Evolutionary conservation across 2,113 vertebrate genomes (phyloP), one percentile per base, ranked within the genome.

Genomic region (Campylomormyrus numenius): DNA sequence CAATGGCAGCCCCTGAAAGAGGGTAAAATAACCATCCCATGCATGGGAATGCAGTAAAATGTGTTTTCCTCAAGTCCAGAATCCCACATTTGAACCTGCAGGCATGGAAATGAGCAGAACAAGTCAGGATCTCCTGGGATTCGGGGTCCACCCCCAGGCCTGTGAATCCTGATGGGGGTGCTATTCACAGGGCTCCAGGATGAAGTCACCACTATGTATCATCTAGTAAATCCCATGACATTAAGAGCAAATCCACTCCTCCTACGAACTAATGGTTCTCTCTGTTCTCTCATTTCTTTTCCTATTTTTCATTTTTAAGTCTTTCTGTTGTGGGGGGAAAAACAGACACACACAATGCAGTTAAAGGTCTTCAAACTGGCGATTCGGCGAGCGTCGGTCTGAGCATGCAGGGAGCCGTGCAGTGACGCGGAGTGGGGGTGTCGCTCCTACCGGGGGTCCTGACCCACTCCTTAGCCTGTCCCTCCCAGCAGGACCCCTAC

Each of bases 41-140:
- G 24, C 96, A 94, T 96, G 96, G 95, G 95, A 96, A 96, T 94
- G 92, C 94, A 93, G 92, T 93, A 92, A 95, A 94, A 94, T 95
- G 91, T 92, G 90, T 91, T 96, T 95, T 96, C 94, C 92, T 95
- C 94, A 93, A 94, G 93, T 92, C 93, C 93, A 92, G 94, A 95
- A 95, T 94, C 94, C 93, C 95, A 95, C 93, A 95, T 92, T 94
- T 92, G 92, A 95, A 95, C 95, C 94, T 94, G 94, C 77, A 92
- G 93, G 92, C 94, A 95, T 94, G 95, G 93, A 95, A 95, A 93
- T 92, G 19, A 88, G 90, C 52, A 50, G 58, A 91, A 46, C 90
- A 92, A 27, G 90, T 90, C n/a, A 88, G 92, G 90, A 90, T 5
- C 80, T 91, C 92, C 88, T 80, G 87, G 91, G 91, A 94, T 90